Base-by-base conservation (phyloP, 2,888 invertebrate genomes). In the Apamea epomidion region DNA sequence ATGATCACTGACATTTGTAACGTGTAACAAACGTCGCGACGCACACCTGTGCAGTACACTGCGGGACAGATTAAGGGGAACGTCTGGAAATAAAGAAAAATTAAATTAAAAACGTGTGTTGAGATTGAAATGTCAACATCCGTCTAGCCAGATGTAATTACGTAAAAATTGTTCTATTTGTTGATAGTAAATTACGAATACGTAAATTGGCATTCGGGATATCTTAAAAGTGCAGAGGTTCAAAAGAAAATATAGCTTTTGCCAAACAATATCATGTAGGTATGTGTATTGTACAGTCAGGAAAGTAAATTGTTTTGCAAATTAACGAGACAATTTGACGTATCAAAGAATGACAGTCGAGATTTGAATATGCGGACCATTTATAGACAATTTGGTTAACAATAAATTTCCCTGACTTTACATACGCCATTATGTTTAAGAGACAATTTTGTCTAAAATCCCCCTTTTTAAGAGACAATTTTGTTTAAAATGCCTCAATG, bases 1-100 rank as follows among this genome's bases (percentile, higher is more conserved):
- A 88, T 81, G 78, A 86, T 83, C 86, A 58, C 71, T 65, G 77
- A 69, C 87, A 73, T 82, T 75, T 84, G 78, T 84, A 81, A 84
- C 87, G 76, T 74, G 69, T 64, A 58, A 77, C 75, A 76, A 72
- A 74, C 74, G 76, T 71, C 42, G 60, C 37, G 51, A 16, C 29
- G 29, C 64, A 76, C 85, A 87, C 82, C 85, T 82, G 82, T 48
- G 80, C 78, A 10, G 45, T 85, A 86, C 80, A 83, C 74, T 86
- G 71, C 65, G 12, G 70, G 78, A 58, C 88, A 80, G 42, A n/a
- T 69, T 85, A 73, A 77, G 29, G 16, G 54, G 42, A 29, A 74
- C 77, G 48, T 42, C 29, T 29, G n/a, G 25, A 1, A 82, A 85
- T 70, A 65, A 81, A 67, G 60, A 80, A 64, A n/a, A 54, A 29